Evolutionary conservation across 2,888 invertebrate species (phyloP).

Genomic region (Malacosoma neustria): DNA sequence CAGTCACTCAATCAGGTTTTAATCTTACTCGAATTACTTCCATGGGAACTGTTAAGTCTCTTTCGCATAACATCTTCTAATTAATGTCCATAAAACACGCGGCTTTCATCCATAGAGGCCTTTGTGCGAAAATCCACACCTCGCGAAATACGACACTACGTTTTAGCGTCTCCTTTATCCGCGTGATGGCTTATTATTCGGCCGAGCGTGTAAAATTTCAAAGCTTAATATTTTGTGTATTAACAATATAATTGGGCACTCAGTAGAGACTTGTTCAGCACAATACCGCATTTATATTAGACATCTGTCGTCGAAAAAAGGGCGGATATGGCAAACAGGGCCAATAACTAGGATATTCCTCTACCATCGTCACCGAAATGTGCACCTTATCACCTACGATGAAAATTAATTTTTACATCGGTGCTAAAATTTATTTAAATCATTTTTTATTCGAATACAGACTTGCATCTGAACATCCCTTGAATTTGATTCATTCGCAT

Average conservation of each 20-base stretch:
- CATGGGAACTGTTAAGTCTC: too few relatives aligned
- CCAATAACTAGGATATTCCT: background rate
- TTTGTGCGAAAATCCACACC: constrained; percentile 4
- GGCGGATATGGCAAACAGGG: constrained; percentile 68
- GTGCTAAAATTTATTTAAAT: constrained; percentile 13
- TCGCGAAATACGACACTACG: constrained; percentile 1
- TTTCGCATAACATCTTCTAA: too few relatives aligned
- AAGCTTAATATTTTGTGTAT: constrained; percentile 68
- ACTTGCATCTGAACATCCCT: constrained; percentile 71
- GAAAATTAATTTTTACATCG: constrained; percentile 14
- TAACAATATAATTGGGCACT: constrained; percentile 74
- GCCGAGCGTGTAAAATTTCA: constrained; percentile 60
- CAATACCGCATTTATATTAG: constrained; percentile 49
- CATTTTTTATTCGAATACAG: constrained; percentile 17
- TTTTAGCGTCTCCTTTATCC: constrained; percentile 6
- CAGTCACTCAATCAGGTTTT: too few relatives aligned
- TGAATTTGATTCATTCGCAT: constrained; percentile 50
- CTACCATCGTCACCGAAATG: constrained; percentile 10
- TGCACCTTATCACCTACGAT: constrained; percentile 4
- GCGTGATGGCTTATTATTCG: constrained; percentile 69
- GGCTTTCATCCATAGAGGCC: background rate
- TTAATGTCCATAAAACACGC: too few relatives aligned
- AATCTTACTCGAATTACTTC: too few relatives aligned
- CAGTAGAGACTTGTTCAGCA: constrained; percentile 37
- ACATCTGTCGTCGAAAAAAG: constrained; percentile 70